These are phyloP conservation scores for Agonopterix arenella DNA, from an alignment of 2,888 invertebrate genomes.

Conservation along the genomic window DNA sequence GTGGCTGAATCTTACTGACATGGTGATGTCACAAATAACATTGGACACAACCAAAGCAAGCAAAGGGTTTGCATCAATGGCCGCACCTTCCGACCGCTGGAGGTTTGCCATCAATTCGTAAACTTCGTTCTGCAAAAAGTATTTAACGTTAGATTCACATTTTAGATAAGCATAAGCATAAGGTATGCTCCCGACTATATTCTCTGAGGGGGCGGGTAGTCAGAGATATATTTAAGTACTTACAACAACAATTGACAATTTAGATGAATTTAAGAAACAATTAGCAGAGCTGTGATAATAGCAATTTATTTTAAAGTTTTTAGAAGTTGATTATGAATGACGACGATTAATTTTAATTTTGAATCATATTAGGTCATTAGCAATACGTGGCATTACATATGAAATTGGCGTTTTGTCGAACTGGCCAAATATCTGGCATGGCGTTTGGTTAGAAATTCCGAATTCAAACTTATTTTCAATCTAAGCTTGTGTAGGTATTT, in stretches of 20 bases:
- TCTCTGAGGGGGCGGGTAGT: conserved; percentile 87
- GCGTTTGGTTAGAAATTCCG: too few species aligned
- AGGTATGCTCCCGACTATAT: conserved; percentile 4
- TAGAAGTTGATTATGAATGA: too few species aligned
- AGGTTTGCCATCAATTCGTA: conserved; percentile 82
- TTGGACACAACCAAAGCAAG: conserved; percentile 91
- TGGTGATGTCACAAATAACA: conserved; percentile 93
- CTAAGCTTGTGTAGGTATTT: too few species aligned
- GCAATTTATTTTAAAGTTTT: too few species aligned
- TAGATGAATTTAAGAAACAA: conserved; percentile 90
- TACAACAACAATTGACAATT: conserved; percentile 70
- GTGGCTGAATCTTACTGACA: conserved; percentile 90
- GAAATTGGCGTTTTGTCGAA: too few species aligned
- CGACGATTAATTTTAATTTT: too few species aligned
- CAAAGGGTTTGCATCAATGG: conserved; percentile 84
- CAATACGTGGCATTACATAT: too few species aligned
- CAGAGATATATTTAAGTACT: too few species aligned
- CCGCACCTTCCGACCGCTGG: conserved; percentile 78
- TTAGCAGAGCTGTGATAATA: conserved; percentile 83
- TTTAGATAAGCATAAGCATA: too few species aligned
- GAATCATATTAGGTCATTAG: too few species aligned
- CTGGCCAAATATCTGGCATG: too few species aligned
- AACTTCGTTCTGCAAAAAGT: conserved; percentile 81
- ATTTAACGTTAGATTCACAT: not conserved
- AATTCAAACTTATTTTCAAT: too few species aligned